Conservation (phyloP, 2,113 vertebrate genomes). For the Daphoenositta chrysoptera region DNA sequence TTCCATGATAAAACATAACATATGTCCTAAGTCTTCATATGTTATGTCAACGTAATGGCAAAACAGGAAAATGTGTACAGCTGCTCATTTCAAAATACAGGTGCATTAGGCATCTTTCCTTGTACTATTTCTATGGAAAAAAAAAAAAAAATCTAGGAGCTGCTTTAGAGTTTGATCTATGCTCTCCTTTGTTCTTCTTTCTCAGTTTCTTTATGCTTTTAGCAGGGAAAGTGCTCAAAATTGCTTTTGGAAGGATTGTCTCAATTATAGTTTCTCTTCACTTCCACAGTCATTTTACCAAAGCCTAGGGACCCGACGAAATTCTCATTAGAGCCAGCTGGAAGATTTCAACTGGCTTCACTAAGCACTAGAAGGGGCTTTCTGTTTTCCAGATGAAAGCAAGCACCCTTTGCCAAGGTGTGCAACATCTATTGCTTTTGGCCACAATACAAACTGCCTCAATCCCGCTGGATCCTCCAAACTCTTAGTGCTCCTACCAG, state of each 20-base stretch:
- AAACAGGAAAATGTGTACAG: not conserved
- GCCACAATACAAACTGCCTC: not conserved
- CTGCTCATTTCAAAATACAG: not conserved
- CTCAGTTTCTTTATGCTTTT: not conserved
- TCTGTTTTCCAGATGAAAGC: not conserved
- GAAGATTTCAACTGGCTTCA: not conserved
- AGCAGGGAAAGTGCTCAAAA: not conserved
- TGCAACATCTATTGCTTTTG: not conserved
- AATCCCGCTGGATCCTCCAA: not conserved
- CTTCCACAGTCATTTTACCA: not conserved
- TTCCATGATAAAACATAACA: not conserved
- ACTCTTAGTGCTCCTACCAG: not conserved
- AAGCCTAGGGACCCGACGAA: not conserved
- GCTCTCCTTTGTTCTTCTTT: not conserved
- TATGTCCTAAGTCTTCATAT: not conserved
- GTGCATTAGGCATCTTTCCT: not conserved
- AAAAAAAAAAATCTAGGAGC: not conserved
- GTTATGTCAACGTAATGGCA: not conserved
- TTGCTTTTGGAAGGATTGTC: not conserved
- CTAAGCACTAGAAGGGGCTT: not conserved
- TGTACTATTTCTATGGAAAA: not conserved
- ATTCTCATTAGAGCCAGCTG: not conserved
- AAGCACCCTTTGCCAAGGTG: not conserved
- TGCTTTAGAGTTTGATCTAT: not conserved
- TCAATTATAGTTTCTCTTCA: not conserved